Conservation (phyloP, 2,888 invertebrate genomes). For the Palloptera scutellata region DNA sequence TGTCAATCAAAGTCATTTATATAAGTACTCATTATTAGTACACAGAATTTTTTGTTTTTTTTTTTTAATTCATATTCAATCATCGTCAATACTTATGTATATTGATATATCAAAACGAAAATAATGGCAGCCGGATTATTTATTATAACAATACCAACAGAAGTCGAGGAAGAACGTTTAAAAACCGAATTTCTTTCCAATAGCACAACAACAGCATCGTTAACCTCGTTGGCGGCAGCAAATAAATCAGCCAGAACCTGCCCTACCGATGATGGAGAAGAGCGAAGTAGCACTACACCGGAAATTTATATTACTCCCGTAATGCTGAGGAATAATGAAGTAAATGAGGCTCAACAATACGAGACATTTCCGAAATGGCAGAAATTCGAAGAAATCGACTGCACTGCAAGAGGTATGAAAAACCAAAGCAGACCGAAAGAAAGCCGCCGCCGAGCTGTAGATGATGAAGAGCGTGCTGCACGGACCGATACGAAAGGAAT, state of each 20-base stretch:
- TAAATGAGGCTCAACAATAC: conserved; percentile 22
- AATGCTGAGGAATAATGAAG: neutral
- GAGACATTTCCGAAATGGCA: conserved; percentile 40
- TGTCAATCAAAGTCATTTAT: neutral
- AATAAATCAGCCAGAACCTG: conserved; percentile 21
- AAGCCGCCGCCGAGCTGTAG: neutral
- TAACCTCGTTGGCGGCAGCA: conserved; percentile 17
- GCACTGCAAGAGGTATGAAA: conserved; percentile 16
- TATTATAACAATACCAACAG: conserved; percentile 68
- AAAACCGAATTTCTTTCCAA: conserved; percentile 37
- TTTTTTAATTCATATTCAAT: neutral
- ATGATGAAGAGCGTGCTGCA: conserved; percentile 22
- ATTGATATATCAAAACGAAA: neutral
- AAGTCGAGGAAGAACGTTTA: conserved; percentile 63
- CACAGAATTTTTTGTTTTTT: neutral
- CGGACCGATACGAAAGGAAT: conserved; percentile 30
- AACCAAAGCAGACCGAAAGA: conserved; percentile 8
- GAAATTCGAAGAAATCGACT: conserved; percentile 29
- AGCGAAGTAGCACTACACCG: conserved; percentile 23
- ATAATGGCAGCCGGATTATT: conserved; percentile 70
- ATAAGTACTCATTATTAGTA: neutral
- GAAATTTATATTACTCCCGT: conserved; percentile 22
- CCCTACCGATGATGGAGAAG: conserved; percentile 22
- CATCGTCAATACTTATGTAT: no score
- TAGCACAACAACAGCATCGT: conserved; percentile 30